Evolutionary conservation across 2,888 invertebrate genomes (phyloP), one percentile per base, ranked within the genome.

Genomic region (Eristalis intricaria): DNA sequence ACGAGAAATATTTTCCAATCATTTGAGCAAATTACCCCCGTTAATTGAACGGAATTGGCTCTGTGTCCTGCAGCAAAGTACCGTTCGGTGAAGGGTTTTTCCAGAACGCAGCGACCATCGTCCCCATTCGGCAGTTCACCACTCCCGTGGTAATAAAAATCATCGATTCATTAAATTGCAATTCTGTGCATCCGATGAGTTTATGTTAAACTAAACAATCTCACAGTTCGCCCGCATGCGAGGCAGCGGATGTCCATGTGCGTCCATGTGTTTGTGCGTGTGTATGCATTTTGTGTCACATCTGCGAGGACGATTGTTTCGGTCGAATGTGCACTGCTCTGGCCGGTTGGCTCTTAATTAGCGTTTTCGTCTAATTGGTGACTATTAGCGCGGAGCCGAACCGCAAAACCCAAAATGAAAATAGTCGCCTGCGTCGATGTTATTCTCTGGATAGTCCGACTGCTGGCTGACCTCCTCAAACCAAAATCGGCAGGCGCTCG

Each of bases 111-210:
- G 4, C 11, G n/a, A 64, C 38, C 23, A 23, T n/a, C 32, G 26
- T 15, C 15, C 35, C 58, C 58, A 22, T 22, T 22, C 58, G 8
- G 56, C 66, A 19, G 11, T 40, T 32, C 32, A 11, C 68, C 69
- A 26, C 43, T 50, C 63, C 63, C 65, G 65, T 80, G 84, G 75
- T 87, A 84, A 84, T 87, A 84, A 88, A 88, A 88, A 88, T 88
- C 84, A 88, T 88, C 84, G 88, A 88, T 88, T 84, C 88, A 88
- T 88, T 88, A 88, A 88, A 88, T 84, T 84, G 84, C 84, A 81
- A 88, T 88, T 84, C 76, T 40, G 58, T 87, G 87, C 87, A 87
- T 38, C 87, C 84, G 80, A 87, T 87, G 87, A 87, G 84, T 84
- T 84, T 84, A 79, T 87, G 83, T 83, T 79, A 80, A 82, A 83